phyloP scores from a whole-genome alignment of 2,888 invertebrate species.

The Heliconius cydno region DNA sequence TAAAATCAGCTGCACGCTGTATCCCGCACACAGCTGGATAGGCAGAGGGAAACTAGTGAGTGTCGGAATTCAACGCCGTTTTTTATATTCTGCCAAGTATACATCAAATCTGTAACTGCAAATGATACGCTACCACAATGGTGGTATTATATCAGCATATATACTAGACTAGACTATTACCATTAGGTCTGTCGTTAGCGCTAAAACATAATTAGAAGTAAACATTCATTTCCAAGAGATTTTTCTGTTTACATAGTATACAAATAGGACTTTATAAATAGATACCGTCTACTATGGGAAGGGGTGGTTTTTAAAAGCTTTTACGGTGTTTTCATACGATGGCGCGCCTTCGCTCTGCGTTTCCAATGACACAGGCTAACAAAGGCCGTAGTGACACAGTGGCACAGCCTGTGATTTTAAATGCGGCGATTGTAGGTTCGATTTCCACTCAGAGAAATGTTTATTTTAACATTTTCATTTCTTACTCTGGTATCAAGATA shows the following conservation, averaged over 20 bases:
- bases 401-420: background rate
- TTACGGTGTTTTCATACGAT: background rate
- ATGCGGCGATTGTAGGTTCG: no score
- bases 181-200: background rate
- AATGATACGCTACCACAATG: background rate
- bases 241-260: background rate
- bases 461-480: no score
- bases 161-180: no score
- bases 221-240: slow-evolving; percentile 1
- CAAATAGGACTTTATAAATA: background rate
- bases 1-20: no score
- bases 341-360: background rate
- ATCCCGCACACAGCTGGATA: no score
- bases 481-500: no score
- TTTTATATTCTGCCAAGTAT: background rate
- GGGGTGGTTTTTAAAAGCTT: slow-evolving; percentile 12
- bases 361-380: background rate
- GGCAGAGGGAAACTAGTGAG: no score
- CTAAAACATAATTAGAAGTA: background rate
- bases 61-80: background rate
- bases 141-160: background rate
- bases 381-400: background rate
- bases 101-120: background rate
- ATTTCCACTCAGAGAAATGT: no score
- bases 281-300: slow-evolving; percentile 2